phyloP scores from a whole-genome alignment of 2,113 vertebrate genomes.

The Oceanodroma tethys region DNA sequence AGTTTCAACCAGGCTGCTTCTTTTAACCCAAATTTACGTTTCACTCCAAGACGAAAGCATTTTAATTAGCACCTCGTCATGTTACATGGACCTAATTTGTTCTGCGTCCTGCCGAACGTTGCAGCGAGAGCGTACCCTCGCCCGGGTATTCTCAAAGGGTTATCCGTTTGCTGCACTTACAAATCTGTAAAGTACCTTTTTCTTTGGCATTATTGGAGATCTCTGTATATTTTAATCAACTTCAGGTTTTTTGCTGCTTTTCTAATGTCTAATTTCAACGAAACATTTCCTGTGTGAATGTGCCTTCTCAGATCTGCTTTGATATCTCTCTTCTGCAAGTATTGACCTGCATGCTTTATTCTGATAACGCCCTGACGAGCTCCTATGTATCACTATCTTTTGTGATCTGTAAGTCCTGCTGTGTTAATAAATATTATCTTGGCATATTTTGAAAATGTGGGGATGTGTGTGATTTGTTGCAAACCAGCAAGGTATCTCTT shows the following conservation, averaged over 20 bases:
- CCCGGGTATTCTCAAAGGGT: constrained; percentile 77
- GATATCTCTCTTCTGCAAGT: constrained; percentile 74
- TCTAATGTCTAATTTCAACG: constrained; percentile 76
- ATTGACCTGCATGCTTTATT: constrained; percentile 79
- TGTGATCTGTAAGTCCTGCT: constrained; percentile 93
- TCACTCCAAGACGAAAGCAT: background rate
- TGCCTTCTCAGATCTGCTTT: constrained; percentile 91
- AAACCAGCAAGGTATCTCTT: constrained; percentile 37
- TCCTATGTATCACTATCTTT: constrained; percentile 90
- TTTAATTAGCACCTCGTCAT: background rate
- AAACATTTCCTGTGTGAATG: constrained; percentile 91
- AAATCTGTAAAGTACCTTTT: constrained; percentile 70
- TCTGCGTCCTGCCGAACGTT: background rate
- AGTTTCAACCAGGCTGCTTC: constrained; percentile 56
- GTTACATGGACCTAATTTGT: background rate
- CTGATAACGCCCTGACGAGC: constrained; percentile 71
- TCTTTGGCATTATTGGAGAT: constrained; percentile 77
- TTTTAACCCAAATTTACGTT: constrained; percentile 34
- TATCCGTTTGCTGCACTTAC: constrained; percentile 60
- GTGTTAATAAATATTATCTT: constrained; percentile 98
- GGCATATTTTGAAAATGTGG: constrained; percentile 91
- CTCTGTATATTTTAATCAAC: constrained; percentile 78
- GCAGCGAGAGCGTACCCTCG: constrained; percentile 34
- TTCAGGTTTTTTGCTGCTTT: constrained; percentile 62
- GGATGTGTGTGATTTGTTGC: constrained; percentile 84